A percentile compares a stretch with the other conserved stretches of the same genome.
phyloP scores from a whole-genome alignment of 2,888 invertebrate species.

The Anthophora plumipes region DNA sequence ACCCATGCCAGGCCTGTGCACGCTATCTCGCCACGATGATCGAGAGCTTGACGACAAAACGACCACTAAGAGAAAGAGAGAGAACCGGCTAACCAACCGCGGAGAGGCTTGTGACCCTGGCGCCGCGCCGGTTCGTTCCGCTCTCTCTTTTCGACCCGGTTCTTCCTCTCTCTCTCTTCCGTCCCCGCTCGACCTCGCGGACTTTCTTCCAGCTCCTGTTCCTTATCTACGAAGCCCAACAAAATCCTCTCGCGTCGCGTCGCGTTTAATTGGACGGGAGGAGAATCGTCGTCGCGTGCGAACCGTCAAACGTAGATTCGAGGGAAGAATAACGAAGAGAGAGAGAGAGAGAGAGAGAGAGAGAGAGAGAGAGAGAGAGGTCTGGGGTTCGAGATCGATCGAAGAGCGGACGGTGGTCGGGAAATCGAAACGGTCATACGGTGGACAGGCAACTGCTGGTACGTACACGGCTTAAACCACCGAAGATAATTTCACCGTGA shows the following conservation, averaged over 20 bases:
- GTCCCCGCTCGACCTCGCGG: constrained; percentile 26
- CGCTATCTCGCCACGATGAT: constrained; percentile 61
- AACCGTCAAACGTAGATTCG: too few relatives aligned
- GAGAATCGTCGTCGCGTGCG: too few relatives aligned
- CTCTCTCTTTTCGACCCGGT: constrained; percentile 28
- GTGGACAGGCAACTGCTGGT: too few relatives aligned
- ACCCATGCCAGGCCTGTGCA: constrained; percentile 50
- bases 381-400: too few relatives aligned
- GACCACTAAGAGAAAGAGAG: constrained; percentile 28
- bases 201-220: constrained; percentile 7
- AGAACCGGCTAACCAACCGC: constrained; percentile 21
- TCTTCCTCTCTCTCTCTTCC: constrained; percentile 13
- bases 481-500: constrained; percentile 11
- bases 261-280: constrained; percentile 22
- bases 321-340: too few relatives aligned
- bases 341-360: too few relatives aligned
- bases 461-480: background rate
- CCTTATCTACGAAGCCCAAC: constrained; percentile 1
- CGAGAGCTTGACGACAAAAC: constrained; percentile 58
- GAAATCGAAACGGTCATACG: too few relatives aligned
- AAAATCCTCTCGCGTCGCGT: background rate
- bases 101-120: constrained; percentile 44
- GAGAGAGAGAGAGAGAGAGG: too few relatives aligned
- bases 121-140: constrained; percentile 21
- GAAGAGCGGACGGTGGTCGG: background rate